Conservation (phyloP, 2,888 invertebrate genomes). For the Coremacera marginata region DNA sequence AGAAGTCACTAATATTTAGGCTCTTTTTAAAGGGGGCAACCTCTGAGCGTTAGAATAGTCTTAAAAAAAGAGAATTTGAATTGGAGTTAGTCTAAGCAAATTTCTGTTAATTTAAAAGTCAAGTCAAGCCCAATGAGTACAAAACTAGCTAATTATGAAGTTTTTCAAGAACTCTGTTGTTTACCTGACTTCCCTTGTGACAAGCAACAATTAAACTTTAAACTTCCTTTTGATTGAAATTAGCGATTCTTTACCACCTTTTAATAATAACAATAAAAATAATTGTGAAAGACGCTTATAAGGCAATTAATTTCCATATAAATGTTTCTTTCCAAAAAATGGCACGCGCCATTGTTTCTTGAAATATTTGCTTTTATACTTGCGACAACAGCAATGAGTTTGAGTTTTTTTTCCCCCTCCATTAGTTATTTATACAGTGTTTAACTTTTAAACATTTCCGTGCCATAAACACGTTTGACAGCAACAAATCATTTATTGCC, state of each 20-base stretch:
- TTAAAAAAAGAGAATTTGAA: too few relatives aligned
- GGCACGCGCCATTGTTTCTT: slow-evolving; percentile 60
- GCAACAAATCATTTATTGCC: slow-evolving; percentile 34
- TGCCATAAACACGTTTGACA: slow-evolving; percentile 58
- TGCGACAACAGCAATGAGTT: neutral
- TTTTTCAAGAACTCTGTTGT: too few relatives aligned
- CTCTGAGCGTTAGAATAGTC: too few relatives aligned
- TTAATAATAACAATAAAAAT: neutral
- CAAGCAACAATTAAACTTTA: neutral
- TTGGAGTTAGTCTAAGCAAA: too few relatives aligned
- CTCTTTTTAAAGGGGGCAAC: too few relatives aligned
- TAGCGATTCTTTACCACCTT: neutral
- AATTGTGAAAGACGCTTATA: neutral
- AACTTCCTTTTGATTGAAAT: neutral
- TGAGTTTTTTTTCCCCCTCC: neutral
- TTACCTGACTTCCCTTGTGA: neutral
- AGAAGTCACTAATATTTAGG: too few relatives aligned
- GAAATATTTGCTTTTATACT: neutral
- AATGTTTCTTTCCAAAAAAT: slow-evolving; percentile 32
- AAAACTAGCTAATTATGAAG: too few relatives aligned
- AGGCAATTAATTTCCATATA: slow-evolving; percentile 1
- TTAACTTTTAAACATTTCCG: slow-evolving; percentile 52
- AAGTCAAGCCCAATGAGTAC: neutral
- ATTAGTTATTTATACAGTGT: neutral
- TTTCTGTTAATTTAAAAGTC: neutral